Base-by-base conservation (phyloP, 2,888 invertebrate species). In the Teinopalpus imperialis region DNA sequence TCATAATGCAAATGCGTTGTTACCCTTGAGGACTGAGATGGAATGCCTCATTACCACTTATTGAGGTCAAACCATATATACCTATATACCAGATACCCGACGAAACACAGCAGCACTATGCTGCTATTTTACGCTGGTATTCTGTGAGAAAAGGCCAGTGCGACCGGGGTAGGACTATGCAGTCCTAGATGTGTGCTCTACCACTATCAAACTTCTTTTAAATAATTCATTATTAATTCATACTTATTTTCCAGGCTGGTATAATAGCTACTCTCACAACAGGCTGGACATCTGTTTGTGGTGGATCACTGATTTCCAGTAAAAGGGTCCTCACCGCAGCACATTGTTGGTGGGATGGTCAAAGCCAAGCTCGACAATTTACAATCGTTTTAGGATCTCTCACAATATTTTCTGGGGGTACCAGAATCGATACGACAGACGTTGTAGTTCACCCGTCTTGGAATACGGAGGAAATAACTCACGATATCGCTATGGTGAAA, bases 301-400 rank as follows among this genome's bases (percentile, higher is more conserved):
- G 86, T 0, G 86, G 86, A 0, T 67, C 81, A 1, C 61, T 87
- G 1, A 49, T 86, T 14, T 82, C 85, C 2, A 56, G 58, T 24
- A 81, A 66, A 0, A 56, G 77, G 3, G 69, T 85, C 4, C 56
- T 87, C 0, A 82, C 85, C 0, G 87, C 86, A 0, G 86, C 83
- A 0, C 86, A 87, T 40, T 86, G 86, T 59, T 87, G 85, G 86
- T 79, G 67, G 63, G 87, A 86, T 3, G 87, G 86, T 0, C 49
- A 65, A 39, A 72, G 51, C 43, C 79, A 74, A 43, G 81, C 81
- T 1, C 29, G 36, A n/a, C 31, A 16, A 12, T 82, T 87, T 54
- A 79, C 77, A 2, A 47, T 81, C 1, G 85, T 86, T 0, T 68
- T 87, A 0, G 86, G 86, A 0, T 81, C 85, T 1, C 35, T 74